These are phyloP conservation scores for Eremobia ochroleuca DNA, from an alignment of 2,888 invertebrate genomes.

Conservation along the genomic window DNA sequence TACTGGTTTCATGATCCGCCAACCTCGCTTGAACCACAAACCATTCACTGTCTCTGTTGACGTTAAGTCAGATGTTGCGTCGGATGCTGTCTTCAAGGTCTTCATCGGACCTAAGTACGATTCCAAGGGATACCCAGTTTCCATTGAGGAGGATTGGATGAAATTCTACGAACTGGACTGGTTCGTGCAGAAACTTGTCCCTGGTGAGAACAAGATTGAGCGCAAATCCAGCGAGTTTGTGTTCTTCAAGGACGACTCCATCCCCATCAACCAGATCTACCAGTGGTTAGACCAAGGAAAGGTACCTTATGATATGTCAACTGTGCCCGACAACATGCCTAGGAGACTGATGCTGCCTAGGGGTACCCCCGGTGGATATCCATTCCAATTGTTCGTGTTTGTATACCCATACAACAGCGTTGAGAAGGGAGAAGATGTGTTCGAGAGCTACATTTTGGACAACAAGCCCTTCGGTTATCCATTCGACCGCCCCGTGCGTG, in stretches of 20 bases:
- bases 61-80: constrained; percentile 91
- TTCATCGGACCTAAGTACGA: constrained; percentile 94
- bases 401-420: constrained; percentile 89
- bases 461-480: constrained; percentile 91
- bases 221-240: constrained; percentile 92
- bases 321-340: constrained; percentile 92
- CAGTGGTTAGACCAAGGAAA: constrained; percentile 90
- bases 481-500: constrained; percentile 89
- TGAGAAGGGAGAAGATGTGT: constrained; percentile 77
- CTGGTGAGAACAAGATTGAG: constrained; percentile 92
- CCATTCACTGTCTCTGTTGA: constrained; percentile 92
- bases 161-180: constrained; percentile 92
- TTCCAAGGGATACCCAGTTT: constrained; percentile 87
- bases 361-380: constrained; percentile 93
- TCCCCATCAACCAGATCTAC: constrained; percentile 91
- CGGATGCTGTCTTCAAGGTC: constrained; percentile 92
- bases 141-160: constrained; percentile 89
- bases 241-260: constrained; percentile 92
- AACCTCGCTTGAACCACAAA: constrained; percentile 93
- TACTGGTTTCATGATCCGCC: constrained; percentile 90
- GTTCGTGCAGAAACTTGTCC: constrained; percentile 90
- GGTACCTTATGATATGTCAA: constrained; percentile 89
- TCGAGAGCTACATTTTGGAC: constrained; percentile 82
- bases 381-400: constrained; percentile 92
- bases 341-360: constrained; percentile 93